These are phyloP conservation scores for Holacanthus passer DNA, from an alignment of 2,113 vertebrate genomes.

Conservation along the genomic window DNA sequence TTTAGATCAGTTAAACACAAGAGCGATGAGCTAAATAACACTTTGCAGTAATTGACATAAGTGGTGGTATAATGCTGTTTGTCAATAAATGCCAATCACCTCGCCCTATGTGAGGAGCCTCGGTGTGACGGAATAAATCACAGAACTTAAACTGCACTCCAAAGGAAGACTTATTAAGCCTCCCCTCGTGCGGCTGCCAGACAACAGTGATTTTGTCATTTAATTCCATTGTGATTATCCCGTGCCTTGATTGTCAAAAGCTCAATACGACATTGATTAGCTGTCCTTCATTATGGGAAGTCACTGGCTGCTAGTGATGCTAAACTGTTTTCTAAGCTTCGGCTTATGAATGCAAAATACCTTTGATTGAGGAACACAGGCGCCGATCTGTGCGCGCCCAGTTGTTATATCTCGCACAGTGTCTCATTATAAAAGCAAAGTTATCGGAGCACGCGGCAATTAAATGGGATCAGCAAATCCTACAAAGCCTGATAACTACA, in stretches of 20 bases:
- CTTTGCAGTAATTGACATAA: constrained; percentile 62
- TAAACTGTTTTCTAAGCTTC: constrained; percentile 54
- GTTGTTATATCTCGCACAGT: constrained; percentile 38
- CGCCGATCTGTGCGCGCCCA: constrained; percentile 33
- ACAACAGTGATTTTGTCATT: constrained; percentile 61
- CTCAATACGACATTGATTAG: constrained; percentile 77
- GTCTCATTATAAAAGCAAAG: constrained; percentile 60
- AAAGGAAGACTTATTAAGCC: constrained; percentile 50
- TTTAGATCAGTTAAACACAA: constrained; percentile 50
- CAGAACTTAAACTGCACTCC: constrained; percentile 42
- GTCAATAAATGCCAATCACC: constrained; percentile 75
- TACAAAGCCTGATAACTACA: constrained; percentile 36
- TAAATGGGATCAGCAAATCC: constrained; percentile 66
- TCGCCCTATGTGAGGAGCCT: constrained; percentile 43
- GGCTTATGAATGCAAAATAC: constrained; percentile 53
- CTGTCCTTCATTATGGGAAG: constrained; percentile 64
- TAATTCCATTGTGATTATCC: constrained; percentile 70
- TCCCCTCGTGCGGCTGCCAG: constrained; percentile 50
- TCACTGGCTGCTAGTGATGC: constrained; percentile 54
- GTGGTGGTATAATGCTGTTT: constrained; percentile 61
- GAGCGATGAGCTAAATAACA: constrained; percentile 60
- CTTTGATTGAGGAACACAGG: constrained; percentile 31
- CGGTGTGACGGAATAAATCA: constrained; percentile 57
- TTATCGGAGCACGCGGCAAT: constrained; percentile 58
- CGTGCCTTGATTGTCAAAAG: constrained; percentile 71